Base-by-base conservation (phyloP, 2,797 vertebrate species). In the Balearica regulorum region DNA sequence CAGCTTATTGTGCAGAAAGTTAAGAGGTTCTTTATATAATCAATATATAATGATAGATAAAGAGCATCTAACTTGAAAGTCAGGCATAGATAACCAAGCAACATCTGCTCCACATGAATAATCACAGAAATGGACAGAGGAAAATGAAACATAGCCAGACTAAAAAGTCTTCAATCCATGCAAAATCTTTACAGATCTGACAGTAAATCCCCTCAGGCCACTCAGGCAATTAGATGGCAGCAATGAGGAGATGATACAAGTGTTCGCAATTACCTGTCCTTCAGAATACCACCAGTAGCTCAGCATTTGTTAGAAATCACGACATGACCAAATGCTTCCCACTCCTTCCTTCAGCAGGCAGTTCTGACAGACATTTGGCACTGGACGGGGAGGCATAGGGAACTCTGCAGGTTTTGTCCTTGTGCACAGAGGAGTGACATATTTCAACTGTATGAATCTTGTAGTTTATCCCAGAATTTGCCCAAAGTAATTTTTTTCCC, bases 31-130 rank as follows among this genome's bases (percentile, higher is more conserved):
- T 96, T 92, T 28, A 49, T 37, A 43, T 26, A 73, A 95, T 97
- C 90, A 93, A 95, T 91, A 87, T 9, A 25, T 76, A 95, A 88
- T 20, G 75, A 88, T 31, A 90, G 64, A 87, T 49, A 94, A 94
- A 88, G 82, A 96, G 26, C 84, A 75, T 46, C 48, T 92, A 69
- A 80, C 80, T 79, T 90, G 53, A 81, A 93, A 92, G 64, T 76
- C 68, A 90, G 73, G 76, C 73, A 68, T 17, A 76, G 60, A 51
- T 39, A 87, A 69, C 39, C 41, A 80, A 88, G 69, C 11, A 87
- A 88, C 76, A 72, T 57, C 77, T 89, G 66, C 35, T 58, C 72
- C 76, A 73, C 65, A 53, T 7, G 10, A 95, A 95, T 91, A 64
- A 87, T 55, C 76, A 33, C 70, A 77, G 44, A 70, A 58, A 29